Evolutionary conservation across 2,797 vertebrate species (phyloP).

Genomic region (Premnoplex brunnescens): DNA sequence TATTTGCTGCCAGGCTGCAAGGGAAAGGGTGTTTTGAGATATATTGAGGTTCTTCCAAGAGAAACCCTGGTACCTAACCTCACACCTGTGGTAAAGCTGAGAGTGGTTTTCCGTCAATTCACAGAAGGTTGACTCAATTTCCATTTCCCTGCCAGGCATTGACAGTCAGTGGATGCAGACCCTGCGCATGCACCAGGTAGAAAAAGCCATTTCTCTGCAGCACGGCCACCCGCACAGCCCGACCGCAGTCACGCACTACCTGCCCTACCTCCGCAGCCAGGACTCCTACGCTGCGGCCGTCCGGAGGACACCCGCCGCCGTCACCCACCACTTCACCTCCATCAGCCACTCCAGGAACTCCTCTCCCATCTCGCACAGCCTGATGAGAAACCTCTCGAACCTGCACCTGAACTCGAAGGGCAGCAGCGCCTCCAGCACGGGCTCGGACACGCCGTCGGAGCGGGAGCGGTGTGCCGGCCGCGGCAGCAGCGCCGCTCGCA

Average conservation of each 20-base stretch:
- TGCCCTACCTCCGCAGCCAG: slow-evolving; percentile 83
- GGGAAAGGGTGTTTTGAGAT: background rate
- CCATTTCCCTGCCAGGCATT: slow-evolving; percentile 76
- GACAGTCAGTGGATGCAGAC: slow-evolving; percentile 88
- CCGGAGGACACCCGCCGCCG: slow-evolving; percentile 79
- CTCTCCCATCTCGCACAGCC: slow-evolving; percentile 82
- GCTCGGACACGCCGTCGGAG: slow-evolving; percentile 85
- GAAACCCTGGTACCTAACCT: background rate
- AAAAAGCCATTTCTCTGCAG: slow-evolving; percentile 70
- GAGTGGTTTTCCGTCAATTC: background rate
- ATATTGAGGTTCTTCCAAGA: background rate
- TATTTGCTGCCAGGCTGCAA: background rate
- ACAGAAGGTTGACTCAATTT: background rate
- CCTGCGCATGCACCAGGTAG: slow-evolving; percentile 82
- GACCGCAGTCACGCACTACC: slow-evolving; percentile 82
- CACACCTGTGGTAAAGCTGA: background rate
- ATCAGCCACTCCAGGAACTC: slow-evolving; percentile 86
- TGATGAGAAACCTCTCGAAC: slow-evolving; percentile 83
- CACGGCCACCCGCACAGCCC: slow-evolving; percentile 80
- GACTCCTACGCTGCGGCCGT: slow-evolving; percentile 89
- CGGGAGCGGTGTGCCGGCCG: slow-evolving; percentile 78
- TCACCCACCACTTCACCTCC: slow-evolving; percentile 75
- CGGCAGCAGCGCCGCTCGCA: slow-evolving; percentile 59
- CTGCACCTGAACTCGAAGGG: slow-evolving; percentile 91
- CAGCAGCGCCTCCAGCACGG: slow-evolving; percentile 91